phyloP scores from a whole-genome alignment of 2,888 invertebrate genomes.

The Anthrax anthrax region DNA sequence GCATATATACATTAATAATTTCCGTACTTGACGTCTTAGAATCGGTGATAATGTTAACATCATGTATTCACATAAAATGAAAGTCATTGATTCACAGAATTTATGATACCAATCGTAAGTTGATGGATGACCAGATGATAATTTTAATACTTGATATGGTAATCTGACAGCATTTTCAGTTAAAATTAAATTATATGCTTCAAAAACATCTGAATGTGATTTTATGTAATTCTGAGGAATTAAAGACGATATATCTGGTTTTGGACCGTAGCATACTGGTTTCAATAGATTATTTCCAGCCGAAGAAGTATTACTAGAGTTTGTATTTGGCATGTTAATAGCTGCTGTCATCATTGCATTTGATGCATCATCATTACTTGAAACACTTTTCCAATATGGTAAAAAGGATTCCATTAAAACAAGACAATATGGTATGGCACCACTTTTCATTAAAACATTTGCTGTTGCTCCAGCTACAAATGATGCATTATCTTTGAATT shows the following conservation, averaged over 20 bases:
- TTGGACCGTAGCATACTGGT: constrained; percentile 62
- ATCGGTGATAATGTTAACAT: constrained; percentile 67
- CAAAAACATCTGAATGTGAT: constrained; percentile 84
- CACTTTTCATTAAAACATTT: constrained; percentile 49
- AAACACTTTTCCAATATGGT: constrained; percentile 58
- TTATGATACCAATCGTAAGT: constrained; percentile 43
- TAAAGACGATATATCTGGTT: constrained; percentile 92
- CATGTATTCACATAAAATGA: constrained; percentile 83
- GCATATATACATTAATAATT: constrained; percentile 80
- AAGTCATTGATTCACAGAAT: constrained; percentile 45
- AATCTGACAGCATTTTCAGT: constrained; percentile 89
- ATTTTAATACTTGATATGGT: constrained; percentile 68
- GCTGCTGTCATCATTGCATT: background rate
- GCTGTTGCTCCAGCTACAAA: constrained; percentile 59
- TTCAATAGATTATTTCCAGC: constrained; percentile 50
- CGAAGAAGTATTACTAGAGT: constrained; percentile 16
- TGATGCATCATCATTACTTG: constrained; percentile 31
- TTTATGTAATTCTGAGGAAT: constrained; percentile 87
- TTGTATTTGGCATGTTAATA: background rate
- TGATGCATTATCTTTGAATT: constrained; percentile 39
- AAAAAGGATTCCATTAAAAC: constrained; percentile 53
- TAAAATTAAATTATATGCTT: constrained; percentile 83
- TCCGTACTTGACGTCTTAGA: constrained; percentile 74
- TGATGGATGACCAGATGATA: constrained; percentile 31
- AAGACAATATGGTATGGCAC: constrained; percentile 58